Conservation (phyloP, 2,797 vertebrate species). For the Botia almorhae region DNA sequence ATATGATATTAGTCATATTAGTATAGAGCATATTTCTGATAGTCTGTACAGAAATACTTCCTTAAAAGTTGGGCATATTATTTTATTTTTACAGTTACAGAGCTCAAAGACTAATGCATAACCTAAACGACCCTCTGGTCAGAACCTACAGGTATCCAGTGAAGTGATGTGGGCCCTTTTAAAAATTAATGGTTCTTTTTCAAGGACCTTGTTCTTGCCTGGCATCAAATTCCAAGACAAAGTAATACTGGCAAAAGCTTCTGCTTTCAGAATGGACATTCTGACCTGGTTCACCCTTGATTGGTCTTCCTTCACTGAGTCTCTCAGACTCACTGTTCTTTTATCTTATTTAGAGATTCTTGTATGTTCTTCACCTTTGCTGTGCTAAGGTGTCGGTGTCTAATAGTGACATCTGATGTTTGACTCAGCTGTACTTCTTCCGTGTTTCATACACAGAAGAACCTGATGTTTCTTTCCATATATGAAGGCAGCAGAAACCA, state of each 20-base stretch:
- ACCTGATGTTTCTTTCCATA: neutral
- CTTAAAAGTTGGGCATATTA: neutral
- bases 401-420: neutral
- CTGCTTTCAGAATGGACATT: neutral
- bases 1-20: too few relatives aligned
- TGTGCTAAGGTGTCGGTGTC: neutral
- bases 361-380: neutral
- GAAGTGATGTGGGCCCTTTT: neutral
- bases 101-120: neutral
- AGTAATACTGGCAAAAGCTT: constrained; percentile 25
- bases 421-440: neutral
- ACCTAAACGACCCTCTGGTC: neutral
- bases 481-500: neutral
- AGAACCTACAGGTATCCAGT: neutral
- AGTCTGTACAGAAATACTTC: too few relatives aligned
- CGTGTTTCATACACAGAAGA: neutral
- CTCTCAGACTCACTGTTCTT: neutral
- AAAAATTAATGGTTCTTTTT: neutral
- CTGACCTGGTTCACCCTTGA: neutral
- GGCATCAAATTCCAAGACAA: neutral
- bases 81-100: neutral
- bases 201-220: constrained; percentile 3
- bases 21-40: too few relatives aligned
- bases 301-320: neutral
- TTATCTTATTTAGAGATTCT: neutral